Percentiles rank a stretch among this genome's conserved stretches.
Conservation (phyloP, 2,888 invertebrate species). For the Eupithecia subfuscata region DNA sequence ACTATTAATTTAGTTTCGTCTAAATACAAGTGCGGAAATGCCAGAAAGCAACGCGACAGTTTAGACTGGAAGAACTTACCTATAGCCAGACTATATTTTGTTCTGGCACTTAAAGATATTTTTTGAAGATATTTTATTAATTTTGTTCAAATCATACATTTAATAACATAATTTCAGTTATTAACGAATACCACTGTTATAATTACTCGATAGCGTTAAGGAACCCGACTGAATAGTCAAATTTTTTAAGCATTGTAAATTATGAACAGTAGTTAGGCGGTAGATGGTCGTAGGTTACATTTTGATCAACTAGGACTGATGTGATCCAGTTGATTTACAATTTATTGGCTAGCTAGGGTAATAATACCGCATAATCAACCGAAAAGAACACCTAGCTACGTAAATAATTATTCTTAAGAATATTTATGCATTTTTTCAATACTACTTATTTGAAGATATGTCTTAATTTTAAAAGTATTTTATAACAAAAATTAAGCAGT, state of each 20-base stretch:
- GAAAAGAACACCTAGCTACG: slow-evolving; percentile 13
- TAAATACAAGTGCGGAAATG: background rate
- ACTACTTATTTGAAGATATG: background rate
- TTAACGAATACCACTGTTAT: slow-evolving; percentile 32
- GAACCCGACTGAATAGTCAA: slow-evolving; percentile 83
- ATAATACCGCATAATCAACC: slow-evolving; percentile 23
- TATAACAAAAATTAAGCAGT: background rate
- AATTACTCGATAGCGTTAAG: slow-evolving; percentile 71
- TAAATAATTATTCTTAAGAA: background rate
- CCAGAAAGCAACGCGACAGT: background rate
- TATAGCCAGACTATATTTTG: background rate
- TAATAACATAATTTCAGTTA: background rate
- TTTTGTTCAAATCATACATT: background rate
- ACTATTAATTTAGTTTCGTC: background rate
- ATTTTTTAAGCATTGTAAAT: slow-evolving; percentile 73
- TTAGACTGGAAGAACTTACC: background rate
- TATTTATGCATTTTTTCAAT: background rate
- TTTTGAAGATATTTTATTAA: background rate
- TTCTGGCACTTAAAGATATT: background rate
- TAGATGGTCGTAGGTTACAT: slow-evolving; percentile 64
- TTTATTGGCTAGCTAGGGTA: slow-evolving; percentile 23
- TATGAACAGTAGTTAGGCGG: slow-evolving; percentile 64
- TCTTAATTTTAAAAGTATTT: background rate
- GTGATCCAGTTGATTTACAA: slow-evolving; percentile 31
- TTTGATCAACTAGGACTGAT: slow-evolving; percentile 54